Conservation (phyloP, 2,113 vertebrate species). For the Tamias sibiricus region DNA sequence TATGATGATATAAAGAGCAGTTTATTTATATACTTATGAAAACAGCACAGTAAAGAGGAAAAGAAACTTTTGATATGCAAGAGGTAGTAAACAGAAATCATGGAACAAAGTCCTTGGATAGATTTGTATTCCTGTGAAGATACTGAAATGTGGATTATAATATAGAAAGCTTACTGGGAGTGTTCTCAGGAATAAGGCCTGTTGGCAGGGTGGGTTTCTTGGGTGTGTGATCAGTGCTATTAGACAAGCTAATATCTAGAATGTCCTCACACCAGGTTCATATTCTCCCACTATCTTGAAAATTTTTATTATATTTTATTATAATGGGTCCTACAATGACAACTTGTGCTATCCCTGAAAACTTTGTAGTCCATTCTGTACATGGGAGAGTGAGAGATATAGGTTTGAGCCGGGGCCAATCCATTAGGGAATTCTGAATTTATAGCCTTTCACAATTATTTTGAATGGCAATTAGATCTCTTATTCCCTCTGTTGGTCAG, state of each 20-base stretch:
- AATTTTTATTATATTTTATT: neutral
- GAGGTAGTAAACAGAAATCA: neutral
- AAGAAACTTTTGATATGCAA: neutral
- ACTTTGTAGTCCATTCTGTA: neutral
- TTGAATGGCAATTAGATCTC: neutral
- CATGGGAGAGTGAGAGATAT: accelerated
- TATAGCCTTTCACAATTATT: neutral
- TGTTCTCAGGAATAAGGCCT: neutral
- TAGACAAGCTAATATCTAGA: neutral
- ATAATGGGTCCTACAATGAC: accelerated
- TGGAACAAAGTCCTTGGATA: neutral
- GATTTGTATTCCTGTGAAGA: neutral
- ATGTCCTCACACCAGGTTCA: neutral
- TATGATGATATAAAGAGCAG: neutral
- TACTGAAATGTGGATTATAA: neutral
- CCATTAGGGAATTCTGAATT: neutral
- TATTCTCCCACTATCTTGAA: neutral
- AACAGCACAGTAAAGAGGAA: neutral
- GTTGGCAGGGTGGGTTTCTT: neutral
- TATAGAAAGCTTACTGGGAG: neutral
- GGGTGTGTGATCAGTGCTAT: accelerated
- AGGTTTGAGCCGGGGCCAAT: neutral
- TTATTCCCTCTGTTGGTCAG: neutral
- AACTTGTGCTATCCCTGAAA: neutral
- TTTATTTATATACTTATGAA: neutral